Conservation (phyloP, 1,140 invertebrate species). For the Agrilus planipennis region DNA sequence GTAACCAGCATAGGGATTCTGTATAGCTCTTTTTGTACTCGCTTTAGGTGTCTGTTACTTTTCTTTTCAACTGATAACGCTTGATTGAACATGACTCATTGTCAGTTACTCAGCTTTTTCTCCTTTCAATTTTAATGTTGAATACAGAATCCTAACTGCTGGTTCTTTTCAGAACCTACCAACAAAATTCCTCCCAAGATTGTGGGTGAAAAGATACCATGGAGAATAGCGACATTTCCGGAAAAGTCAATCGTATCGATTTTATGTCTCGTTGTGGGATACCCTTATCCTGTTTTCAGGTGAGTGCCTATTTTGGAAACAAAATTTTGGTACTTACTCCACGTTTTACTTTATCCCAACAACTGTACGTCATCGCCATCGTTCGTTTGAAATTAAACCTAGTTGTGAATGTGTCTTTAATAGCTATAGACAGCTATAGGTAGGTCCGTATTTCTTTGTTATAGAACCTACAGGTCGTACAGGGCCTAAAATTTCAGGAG, state of each 20-base stretch:
- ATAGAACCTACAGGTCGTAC: constrained; percentile 50
- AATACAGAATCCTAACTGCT: constrained; percentile 20
- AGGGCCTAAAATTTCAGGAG: constrained; percentile 46
- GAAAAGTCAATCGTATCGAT: constrained; percentile 23
- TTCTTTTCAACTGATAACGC: neutral
- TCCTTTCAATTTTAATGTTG: neutral
- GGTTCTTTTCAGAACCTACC: constrained; percentile 39
- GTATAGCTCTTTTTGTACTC: constrained; percentile 9
- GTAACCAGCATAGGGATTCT: constrained; percentile 16
- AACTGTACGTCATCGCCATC: too few relatives aligned
- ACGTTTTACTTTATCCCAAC: neutral
- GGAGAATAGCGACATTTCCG: constrained; percentile 41
- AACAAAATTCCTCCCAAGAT: constrained; percentile 41
- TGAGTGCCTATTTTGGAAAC: constrained; percentile 38
- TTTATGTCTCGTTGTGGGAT: constrained; percentile 52
- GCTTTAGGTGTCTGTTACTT: neutral
- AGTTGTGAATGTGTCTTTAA: too few relatives aligned
- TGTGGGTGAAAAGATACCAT: constrained; percentile 34
- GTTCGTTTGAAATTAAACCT: too few relatives aligned
- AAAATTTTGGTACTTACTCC: too few relatives aligned
- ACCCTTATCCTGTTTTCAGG: constrained; percentile 56
- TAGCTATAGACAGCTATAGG: too few relatives aligned
- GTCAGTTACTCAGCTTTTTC: neutral
- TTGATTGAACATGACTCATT: neutral
- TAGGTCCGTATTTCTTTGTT: constrained; percentile 14